Evolutionary conservation across 2,797 vertebrate genomes (phyloP).

Genomic region (Triplophysa bombifrons): DNA sequence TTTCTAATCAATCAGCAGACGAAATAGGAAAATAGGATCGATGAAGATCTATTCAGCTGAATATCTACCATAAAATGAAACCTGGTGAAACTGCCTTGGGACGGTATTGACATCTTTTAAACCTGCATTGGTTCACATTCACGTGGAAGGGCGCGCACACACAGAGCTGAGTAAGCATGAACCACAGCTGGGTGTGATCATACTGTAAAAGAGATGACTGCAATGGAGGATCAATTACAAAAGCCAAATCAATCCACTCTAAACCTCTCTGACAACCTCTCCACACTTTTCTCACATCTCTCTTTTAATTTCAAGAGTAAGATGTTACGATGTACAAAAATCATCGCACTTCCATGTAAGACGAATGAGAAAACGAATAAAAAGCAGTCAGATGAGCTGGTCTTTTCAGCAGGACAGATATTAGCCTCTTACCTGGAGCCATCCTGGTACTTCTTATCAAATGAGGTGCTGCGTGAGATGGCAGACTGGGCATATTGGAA

Average conservation of each 20-base stretch:
- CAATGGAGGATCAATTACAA: conserved; percentile 16
- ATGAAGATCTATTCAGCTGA: not conserved
- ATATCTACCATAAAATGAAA: not conserved
- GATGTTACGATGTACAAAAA: not conserved
- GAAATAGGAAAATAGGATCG: not conserved
- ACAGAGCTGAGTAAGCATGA: not conserved
- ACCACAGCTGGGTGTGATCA: not conserved
- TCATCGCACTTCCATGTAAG: not conserved
- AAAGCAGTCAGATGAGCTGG: not conserved
- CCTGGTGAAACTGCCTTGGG: not conserved
- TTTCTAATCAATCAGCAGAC: conserved; percentile 22
- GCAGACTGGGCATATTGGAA: conserved; percentile 79
- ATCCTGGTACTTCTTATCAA: conserved; percentile 84
- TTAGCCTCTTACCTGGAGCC: conserved; percentile 75
- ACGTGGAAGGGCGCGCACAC: not conserved
- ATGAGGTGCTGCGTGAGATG: conserved; percentile 85
- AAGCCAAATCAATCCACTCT: conserved; percentile 19
- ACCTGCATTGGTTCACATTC: not conserved
- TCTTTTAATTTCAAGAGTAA: not conserved
- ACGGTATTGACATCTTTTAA: not conserved
- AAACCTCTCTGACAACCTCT: not conserved
- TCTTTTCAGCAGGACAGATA: not conserved
- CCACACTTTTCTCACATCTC: not conserved
- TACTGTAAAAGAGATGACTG: not conserved
- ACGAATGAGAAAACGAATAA: not conserved